Conservation (phyloP, 1,140 invertebrate species). For the Drosophila biarmipes region DNA sequence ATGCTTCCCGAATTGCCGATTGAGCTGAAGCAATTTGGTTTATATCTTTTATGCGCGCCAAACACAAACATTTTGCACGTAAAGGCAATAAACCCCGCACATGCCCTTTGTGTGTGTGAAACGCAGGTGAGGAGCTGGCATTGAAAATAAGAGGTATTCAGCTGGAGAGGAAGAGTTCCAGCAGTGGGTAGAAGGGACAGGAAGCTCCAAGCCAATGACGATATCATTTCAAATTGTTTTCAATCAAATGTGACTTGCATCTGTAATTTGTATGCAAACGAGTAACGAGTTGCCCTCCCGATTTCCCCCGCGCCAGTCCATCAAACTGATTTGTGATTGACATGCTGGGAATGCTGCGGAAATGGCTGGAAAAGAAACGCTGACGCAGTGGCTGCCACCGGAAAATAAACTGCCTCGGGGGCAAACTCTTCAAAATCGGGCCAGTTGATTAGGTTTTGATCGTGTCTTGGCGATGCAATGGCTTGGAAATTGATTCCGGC, state of each 20-base stretch:
- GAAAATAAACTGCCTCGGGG: conserved; percentile 37
- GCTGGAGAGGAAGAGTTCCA: conserved; percentile 13
- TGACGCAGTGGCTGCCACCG: conserved; percentile 21
- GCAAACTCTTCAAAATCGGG: conserved; percentile 4
- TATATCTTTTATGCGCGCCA: conserved; percentile 68
- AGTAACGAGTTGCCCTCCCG: conserved; percentile 38
- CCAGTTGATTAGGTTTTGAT: conserved; percentile 57
- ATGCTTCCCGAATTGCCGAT: conserved; percentile 57
- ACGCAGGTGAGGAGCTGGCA: conserved; percentile 33
- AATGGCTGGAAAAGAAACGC: conserved; percentile 25
- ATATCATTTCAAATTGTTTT: conserved; percentile 82
- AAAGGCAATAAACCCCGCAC: conserved; percentile 74
- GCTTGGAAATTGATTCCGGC: conserved; percentile 8
- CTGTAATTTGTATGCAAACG: conserved; percentile 79
- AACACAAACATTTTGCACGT: conserved; percentile 79
- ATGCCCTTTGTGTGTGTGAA: conserved; percentile 49
- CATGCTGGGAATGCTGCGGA: conserved; percentile 29
- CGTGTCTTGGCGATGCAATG: conserved; percentile 21
- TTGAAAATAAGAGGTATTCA: conserved; percentile 53
- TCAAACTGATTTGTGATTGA: conserved; percentile 72
- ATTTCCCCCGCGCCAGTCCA: conserved; percentile 11
- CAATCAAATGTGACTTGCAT: conserved; percentile 81
- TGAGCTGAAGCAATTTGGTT: conserved; percentile 67
- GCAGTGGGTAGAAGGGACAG: background rate
- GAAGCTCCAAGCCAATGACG: conserved; percentile 37